A percentile compares a stretch with the other conserved stretches of the same genome.
phyloP scores from a whole-genome alignment of 2,888 invertebrate genomes.

The Elysia crispata region DNA sequence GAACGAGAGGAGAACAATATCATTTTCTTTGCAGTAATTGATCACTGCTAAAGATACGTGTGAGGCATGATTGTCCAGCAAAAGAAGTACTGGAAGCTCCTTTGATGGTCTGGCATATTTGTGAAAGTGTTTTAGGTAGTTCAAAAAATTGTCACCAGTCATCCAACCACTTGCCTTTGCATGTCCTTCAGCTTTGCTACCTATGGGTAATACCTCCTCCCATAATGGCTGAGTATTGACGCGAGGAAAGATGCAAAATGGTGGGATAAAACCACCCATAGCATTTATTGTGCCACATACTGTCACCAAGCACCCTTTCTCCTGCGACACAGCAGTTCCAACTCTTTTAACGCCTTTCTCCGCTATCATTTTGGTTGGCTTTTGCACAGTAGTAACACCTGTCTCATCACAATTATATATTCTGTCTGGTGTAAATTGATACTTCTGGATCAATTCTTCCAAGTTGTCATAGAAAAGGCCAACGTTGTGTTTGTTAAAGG shows the following conservation, averaged over 20 bases:
- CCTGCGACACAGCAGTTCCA: slow-evolving; percentile 39
- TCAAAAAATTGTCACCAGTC: slow-evolving; percentile 39
- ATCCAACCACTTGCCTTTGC: slow-evolving; percentile 50
- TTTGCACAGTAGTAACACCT: slow-evolving; percentile 29
- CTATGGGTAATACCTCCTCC: slow-evolving; percentile 28
- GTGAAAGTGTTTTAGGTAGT: slow-evolving; percentile 39
- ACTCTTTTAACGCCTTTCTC: slow-evolving; percentile 24
- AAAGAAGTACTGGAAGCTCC: slow-evolving; percentile 40
- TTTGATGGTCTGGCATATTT: background rate
- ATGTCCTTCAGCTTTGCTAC: slow-evolving; percentile 26
- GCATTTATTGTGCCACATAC: slow-evolving; percentile 47
- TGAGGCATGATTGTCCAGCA: slow-evolving; percentile 33
- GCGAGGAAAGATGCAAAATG: slow-evolving; percentile 50
- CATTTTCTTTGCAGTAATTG: background rate
- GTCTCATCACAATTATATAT: slow-evolving; percentile 40
- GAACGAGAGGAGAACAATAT: slow-evolving; percentile 21
- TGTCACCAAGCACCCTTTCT: slow-evolving; percentile 49
- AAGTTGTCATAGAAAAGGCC: slow-evolving; percentile 13
- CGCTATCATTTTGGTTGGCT: slow-evolving; percentile 17
- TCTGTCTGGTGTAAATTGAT: background rate
- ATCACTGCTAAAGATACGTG: background rate
- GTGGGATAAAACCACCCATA: slow-evolving; percentile 43
- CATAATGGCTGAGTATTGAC: slow-evolving; percentile 36
- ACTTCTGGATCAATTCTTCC: background rate
- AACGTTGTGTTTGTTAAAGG: slow-evolving; percentile 53